phyloP scores from a whole-genome alignment of 2,888 invertebrate species.

The Amiota communis region DNA sequence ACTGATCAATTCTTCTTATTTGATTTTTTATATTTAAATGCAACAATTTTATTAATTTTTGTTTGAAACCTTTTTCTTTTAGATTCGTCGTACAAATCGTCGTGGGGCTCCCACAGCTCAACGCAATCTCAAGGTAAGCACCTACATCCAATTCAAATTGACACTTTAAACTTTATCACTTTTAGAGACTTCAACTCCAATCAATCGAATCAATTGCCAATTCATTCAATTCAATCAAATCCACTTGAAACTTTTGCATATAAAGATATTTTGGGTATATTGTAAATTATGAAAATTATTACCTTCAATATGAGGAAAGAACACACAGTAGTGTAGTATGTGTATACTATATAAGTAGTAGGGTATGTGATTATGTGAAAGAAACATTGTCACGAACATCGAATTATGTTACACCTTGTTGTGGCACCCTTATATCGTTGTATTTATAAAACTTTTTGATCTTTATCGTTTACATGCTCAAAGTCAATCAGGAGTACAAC shows the following conservation, averaged over 20 bases:
- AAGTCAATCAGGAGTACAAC: slow-evolving; percentile 52
- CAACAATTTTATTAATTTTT: background rate
- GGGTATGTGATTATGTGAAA: background rate
- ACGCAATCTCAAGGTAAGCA: slow-evolving; percentile 85
- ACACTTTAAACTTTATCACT: too few relatives aligned
- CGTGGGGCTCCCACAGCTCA: slow-evolving; percentile 86
- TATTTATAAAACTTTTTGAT: background rate
- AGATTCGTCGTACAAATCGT: slow-evolving; percentile 91
- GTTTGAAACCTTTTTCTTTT: slow-evolving; percentile 73
- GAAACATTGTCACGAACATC: background rate
- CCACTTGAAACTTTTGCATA: slow-evolving; percentile 23
- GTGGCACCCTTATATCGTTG: background rate
- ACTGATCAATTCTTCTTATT: too few relatives aligned
- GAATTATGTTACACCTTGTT: slow-evolving; percentile 2
- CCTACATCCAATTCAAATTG: background rate
- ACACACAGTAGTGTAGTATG: background rate
- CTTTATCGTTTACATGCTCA: background rate
- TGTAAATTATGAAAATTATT: slow-evolving; percentile 24
- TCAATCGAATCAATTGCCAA: too few relatives aligned
- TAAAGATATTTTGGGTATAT: background rate
- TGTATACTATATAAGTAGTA: background rate
- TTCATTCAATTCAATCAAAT: background rate
- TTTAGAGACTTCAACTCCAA: too few relatives aligned
- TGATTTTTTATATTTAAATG: too few relatives aligned
- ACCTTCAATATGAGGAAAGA: slow-evolving; percentile 31